Conservation (phyloP, 2,113 vertebrate species). For the Odocoileus hemionus region DNA sequence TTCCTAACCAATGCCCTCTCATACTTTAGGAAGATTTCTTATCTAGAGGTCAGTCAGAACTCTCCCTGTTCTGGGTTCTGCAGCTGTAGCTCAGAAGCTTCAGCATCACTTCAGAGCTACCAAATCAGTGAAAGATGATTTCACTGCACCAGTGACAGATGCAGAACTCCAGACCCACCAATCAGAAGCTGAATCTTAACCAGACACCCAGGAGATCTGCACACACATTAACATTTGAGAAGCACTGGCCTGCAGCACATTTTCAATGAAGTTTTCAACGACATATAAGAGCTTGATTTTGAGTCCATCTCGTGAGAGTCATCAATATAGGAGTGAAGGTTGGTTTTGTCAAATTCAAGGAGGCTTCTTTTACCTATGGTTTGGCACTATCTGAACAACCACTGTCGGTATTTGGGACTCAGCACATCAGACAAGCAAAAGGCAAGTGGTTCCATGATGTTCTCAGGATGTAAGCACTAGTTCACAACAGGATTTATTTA, state of each 20-base stretch:
- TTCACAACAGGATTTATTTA: background rate
- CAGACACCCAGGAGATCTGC: background rate
- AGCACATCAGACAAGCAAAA: background rate
- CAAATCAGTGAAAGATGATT: no score
- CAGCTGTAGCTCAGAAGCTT: background rate
- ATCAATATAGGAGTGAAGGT: background rate
- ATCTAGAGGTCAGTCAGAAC: background rate
- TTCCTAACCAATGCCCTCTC: background rate
- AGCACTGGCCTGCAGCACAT: background rate
- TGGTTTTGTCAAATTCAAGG: background rate
- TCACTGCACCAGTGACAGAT: background rate
- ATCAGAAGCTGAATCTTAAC: background rate
- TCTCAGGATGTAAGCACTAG: background rate
- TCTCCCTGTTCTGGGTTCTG: background rate
- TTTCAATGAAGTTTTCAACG: background rate
- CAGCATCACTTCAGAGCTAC: background rate
- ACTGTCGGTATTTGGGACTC: background rate
- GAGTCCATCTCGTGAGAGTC: background rate
- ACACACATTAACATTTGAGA: background rate
- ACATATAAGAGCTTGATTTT: background rate
- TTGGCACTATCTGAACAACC: background rate
- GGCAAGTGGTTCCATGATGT: background rate
- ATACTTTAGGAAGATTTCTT: background rate
- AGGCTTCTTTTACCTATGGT: background rate
- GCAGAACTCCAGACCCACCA: background rate